These are phyloP conservation scores for Trematomus bernacchii DNA, from an alignment of 2,797 vertebrate genomes.

Conservation along the genomic window DNA sequence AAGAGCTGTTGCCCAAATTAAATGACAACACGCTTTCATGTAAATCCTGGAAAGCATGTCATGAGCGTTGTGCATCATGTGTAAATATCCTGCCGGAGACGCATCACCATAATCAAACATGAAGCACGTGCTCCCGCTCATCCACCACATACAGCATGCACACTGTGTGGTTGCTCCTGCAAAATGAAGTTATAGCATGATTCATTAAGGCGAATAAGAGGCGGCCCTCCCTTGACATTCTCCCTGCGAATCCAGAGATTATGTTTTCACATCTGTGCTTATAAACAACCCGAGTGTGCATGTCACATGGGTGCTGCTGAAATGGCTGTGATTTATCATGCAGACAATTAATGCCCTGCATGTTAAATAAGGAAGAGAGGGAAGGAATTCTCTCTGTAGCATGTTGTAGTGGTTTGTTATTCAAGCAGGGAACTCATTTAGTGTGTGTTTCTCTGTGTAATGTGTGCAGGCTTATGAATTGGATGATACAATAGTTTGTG, in stretches of 20 bases:
- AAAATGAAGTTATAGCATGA: slow-evolving; percentile 64
- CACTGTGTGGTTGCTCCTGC: slow-evolving; percentile 17
- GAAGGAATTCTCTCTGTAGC: slow-evolving; percentile 20
- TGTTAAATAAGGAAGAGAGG: slow-evolving; percentile 47
- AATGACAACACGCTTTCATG: neutral
- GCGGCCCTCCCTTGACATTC: slow-evolving; percentile 62
- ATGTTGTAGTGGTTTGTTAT: slow-evolving; percentile 10
- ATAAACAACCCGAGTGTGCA: slow-evolving; percentile 61
- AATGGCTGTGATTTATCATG: slow-evolving; percentile 68
- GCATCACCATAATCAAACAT: slow-evolving; percentile 49
- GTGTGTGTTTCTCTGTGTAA: neutral
- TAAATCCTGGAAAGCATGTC: slow-evolving; percentile 24
- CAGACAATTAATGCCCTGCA: slow-evolving; percentile 62
- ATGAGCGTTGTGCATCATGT: neutral
- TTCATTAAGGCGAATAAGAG: slow-evolving; percentile 62
- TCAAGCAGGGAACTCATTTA: slow-evolving; percentile 21
- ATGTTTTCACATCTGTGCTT: slow-evolving; percentile 66
- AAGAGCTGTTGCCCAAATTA: neutral
- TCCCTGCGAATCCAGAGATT: slow-evolving; percentile 50
- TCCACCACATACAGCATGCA: slow-evolving; percentile 46
- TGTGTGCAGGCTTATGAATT: slow-evolving; percentile 16
- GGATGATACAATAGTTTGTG: slow-evolving; percentile 9
- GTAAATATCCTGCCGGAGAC: slow-evolving; percentile 8
- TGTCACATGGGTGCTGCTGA: slow-evolving; percentile 60
- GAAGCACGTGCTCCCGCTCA: slow-evolving; percentile 26